Evolutionary conservation across 2,113 vertebrate species (phyloP).

Genomic region (Acrocephalus arundinaceus): DNA sequence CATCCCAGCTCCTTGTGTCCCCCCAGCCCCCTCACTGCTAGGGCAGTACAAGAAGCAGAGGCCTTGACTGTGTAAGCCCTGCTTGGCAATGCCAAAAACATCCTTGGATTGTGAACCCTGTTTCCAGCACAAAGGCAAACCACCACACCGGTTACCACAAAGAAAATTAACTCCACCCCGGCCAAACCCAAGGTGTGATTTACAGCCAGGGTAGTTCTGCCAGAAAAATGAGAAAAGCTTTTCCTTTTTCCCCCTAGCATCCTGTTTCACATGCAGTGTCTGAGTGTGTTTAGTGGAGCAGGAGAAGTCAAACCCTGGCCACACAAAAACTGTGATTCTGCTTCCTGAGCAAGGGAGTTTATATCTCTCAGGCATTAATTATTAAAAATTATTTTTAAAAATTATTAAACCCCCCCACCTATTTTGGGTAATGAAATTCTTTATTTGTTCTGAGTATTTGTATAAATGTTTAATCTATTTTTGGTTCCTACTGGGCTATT

Average conservation of each 20-base stretch:
- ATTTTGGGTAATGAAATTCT: neutral
- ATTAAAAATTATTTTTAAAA: neutral
- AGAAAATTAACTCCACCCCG: neutral
- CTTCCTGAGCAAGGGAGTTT: neutral
- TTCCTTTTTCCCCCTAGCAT: neutral
- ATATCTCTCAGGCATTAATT: neutral
- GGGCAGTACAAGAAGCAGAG: neutral
- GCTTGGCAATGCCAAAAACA: neutral
- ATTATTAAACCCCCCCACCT: too few relatives aligned
- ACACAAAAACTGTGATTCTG: neutral
- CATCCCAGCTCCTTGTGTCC: neutral
- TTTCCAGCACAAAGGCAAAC: neutral
- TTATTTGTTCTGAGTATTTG: neutral
- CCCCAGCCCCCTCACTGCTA: neutral
- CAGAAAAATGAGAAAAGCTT: neutral
- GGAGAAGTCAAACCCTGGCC: neutral
- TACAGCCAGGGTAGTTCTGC: neutral
- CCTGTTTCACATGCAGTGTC: neutral
- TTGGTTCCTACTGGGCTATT: neutral
- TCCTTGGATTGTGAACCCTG: neutral
- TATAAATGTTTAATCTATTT: conserved; percentile 4
- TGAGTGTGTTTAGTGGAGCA: neutral
- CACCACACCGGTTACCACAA: neutral
- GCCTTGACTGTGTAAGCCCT: neutral
- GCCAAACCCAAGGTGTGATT: neutral